A percentile compares a stretch with the other conserved stretches of the same genome.
Conservation (phyloP, 2,797 vertebrate genomes). For the Xerus rutilus region DNA sequence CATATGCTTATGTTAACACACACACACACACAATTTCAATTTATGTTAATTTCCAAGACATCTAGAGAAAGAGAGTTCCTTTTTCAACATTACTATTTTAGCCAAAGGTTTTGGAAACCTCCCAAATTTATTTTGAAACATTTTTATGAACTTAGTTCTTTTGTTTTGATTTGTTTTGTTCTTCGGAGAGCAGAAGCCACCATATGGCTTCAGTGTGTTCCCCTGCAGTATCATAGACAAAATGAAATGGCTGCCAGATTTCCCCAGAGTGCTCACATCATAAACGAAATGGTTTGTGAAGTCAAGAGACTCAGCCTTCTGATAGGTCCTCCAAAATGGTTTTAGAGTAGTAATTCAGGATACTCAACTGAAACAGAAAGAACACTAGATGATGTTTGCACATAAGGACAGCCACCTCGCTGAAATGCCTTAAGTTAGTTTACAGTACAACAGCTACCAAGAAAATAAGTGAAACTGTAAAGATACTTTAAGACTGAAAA, state of each 20-base stretch:
- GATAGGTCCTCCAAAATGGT: constrained; percentile 25
- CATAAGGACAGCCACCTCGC: background rate
- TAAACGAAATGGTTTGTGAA: constrained; percentile 60
- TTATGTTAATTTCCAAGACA: background rate
- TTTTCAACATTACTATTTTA: background rate
- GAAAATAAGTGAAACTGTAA: constrained; percentile 26
- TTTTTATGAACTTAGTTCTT: constrained; percentile 46
- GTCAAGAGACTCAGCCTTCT: background rate
- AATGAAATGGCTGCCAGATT: constrained; percentile 42
- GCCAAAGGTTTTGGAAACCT: background rate
- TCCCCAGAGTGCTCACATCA: background rate
- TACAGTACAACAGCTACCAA: background rate
- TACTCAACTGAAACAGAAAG: constrained; percentile 27
- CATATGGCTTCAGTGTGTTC: constrained; percentile 45
- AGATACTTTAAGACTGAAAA: background rate
- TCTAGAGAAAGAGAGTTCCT: background rate
- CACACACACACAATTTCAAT: background rate
- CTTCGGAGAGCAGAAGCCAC: constrained; percentile 35
- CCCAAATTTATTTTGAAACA: constrained; percentile 47
- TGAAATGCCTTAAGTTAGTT: constrained; percentile 12
- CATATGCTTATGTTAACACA: background rate
- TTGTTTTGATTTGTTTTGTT: constrained; percentile 52
- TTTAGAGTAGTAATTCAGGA: constrained; percentile 22
- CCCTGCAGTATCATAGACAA: constrained; percentile 28
- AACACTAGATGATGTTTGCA: background rate